A percentile compares a stretch with the other conserved stretches of the same genome.
Evolutionary conservation across 1,140 invertebrate species (phyloP).

Genomic region (Heliconius nattereri): DNA sequence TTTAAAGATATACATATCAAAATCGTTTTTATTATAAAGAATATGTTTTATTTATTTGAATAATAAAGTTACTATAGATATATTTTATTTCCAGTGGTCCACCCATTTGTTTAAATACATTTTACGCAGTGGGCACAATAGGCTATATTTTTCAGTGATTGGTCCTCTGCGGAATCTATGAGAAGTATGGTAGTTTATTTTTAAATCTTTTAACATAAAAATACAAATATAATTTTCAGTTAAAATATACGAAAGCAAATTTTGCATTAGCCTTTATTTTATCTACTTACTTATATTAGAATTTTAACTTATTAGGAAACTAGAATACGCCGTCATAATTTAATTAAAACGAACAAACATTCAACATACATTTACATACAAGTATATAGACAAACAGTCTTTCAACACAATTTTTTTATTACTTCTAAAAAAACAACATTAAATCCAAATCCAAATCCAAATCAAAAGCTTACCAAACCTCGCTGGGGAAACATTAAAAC

Average conservation of each 20-base stretch:
- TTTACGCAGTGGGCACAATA: background rate
- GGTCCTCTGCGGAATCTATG: background rate
- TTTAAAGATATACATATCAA: background rate
- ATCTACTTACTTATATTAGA: too few relatives aligned
- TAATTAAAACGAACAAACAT: too few relatives aligned
- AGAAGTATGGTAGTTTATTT: background rate
- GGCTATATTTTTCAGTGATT: constrained; percentile 1
- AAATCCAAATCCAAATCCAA: background rate
- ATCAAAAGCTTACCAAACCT: constrained; percentile 68
- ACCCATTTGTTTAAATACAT: background rate
- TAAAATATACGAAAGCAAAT: too few relatives aligned
- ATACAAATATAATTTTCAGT: too few relatives aligned
- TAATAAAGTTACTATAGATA: background rate
- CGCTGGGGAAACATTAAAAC: constrained; percentile 89
- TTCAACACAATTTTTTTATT: background rate
- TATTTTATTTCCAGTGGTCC: background rate
- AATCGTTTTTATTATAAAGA: too few relatives aligned
- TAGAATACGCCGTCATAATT: too few relatives aligned
- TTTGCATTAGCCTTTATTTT: too few relatives aligned
- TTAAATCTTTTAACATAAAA: background rate
- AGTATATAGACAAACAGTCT: too few relatives aligned
- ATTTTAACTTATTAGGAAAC: too few relatives aligned
- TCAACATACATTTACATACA: too few relatives aligned
- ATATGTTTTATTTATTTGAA: too few relatives aligned
- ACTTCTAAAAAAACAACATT: background rate